Conservation (phyloP, 2,113 vertebrate genomes). For the Anarhynchus alexandrinus region DNA sequence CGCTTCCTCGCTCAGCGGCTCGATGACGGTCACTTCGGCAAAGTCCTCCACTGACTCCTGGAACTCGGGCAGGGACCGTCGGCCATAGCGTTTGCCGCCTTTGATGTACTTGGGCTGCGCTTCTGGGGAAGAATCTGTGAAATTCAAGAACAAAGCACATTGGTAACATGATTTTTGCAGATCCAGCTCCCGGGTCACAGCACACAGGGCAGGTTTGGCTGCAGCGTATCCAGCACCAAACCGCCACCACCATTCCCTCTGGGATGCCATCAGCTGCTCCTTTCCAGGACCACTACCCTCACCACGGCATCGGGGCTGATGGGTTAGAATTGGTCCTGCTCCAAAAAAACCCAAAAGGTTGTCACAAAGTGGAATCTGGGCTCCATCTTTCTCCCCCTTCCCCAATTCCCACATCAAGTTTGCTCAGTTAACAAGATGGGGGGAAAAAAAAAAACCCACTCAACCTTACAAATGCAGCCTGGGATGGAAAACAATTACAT, state of each 20-base stretch:
- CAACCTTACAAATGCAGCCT: neutral
- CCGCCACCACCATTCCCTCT: rapidly evolving
- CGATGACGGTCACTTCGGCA: conserved; percentile 65
- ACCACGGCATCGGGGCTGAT: rapidly evolving
- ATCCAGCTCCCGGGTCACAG: too few species aligned
- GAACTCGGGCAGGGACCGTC: conserved; percentile 87
- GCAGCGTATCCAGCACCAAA: rapidly evolving
- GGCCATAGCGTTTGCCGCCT: conserved; percentile 90
- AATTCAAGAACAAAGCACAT: neutral
- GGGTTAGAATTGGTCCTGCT: neutral
- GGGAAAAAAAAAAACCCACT: neutral
- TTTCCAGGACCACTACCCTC: neutral
- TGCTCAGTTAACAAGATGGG: neutral
- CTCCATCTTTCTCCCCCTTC: neutral
- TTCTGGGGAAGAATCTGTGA: conserved; percentile 77
- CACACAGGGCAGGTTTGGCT: neutral
- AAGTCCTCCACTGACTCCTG: conserved; percentile 72
- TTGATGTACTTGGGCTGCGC: conserved; percentile 93
- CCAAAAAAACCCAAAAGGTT: rapidly evolving
- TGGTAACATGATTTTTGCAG: rapidly evolving
- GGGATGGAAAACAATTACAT: neutral
- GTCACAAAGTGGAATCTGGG: rapidly evolving
- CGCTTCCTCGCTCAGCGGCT: conserved; percentile 50
- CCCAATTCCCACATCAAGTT: neutral
- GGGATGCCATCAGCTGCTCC: rapidly evolving